These are phyloP conservation scores for Dolichomitus sp. DNA, from an alignment of 2,888 invertebrate genomes.

Conservation along the genomic window DNA sequence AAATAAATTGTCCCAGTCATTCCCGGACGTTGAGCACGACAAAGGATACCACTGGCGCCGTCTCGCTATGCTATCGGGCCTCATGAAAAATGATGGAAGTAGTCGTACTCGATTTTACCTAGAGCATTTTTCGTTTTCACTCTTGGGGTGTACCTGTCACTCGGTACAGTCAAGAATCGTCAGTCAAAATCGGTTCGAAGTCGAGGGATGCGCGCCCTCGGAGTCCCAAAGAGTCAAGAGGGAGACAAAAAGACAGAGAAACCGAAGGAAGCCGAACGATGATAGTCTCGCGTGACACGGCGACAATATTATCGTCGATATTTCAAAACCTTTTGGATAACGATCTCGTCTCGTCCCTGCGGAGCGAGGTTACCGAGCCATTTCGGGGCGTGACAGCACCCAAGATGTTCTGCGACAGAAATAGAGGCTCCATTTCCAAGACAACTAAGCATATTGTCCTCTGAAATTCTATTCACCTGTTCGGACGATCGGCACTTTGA, in stretches of 20 bases:
- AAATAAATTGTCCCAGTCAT: constrained; percentile 60
- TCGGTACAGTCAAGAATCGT: constrained; percentile 45
- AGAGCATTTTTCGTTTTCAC: constrained; percentile 23
- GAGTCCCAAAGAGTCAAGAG: constrained; percentile 17
- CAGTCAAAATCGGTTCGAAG: constrained; percentile 51
- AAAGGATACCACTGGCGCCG: constrained; percentile 42
- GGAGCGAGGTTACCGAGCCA: constrained; percentile 28
- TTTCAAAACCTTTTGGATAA: constrained; percentile 71
- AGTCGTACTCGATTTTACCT: constrained; percentile 48
- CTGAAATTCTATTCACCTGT: constrained; percentile 44
- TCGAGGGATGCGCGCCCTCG: constrained; percentile 47
- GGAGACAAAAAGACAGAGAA: not conserved
- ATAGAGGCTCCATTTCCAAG: constrained; percentile 60
- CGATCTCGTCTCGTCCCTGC: constrained; percentile 50
- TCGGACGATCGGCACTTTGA: constrained; percentile 14
- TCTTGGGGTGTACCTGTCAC: constrained; percentile 45
- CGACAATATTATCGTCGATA: constrained; percentile 73
- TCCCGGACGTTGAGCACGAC: constrained; percentile 46
- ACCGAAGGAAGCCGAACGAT: constrained; percentile 33
- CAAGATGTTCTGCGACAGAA: constrained; percentile 20
- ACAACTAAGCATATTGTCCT: constrained; percentile 12
- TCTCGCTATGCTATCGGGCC: constrained; percentile 29
- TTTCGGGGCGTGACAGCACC: constrained; percentile 52
- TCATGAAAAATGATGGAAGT: constrained; percentile 62
- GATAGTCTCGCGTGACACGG: constrained; percentile 67